Evolutionary conservation across 2,113 vertebrate genomes (phyloP).

Genomic region (Tichodroma muraria): DNA sequence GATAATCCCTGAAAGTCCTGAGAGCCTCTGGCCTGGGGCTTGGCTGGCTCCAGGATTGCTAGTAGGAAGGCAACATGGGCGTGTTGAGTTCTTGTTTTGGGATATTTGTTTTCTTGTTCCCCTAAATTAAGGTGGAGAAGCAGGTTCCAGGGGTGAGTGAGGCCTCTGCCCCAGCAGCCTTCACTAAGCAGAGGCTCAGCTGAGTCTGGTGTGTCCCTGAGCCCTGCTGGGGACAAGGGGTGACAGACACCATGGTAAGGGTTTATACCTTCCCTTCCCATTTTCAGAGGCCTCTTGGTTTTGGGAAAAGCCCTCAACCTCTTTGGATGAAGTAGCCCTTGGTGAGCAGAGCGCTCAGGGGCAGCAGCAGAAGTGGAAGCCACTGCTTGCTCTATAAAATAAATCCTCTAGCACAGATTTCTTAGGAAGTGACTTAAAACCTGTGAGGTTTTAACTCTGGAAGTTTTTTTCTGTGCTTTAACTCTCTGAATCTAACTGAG

Average conservation of each 20-base stretch:
- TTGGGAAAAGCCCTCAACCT: not conserved
- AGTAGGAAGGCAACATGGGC: not conserved
- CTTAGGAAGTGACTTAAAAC: not conserved
- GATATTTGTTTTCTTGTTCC: accelerated
- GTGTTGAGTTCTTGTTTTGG: accelerated
- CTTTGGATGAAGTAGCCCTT: not conserved
- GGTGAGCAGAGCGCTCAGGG: not conserved
- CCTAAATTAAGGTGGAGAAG: not conserved
- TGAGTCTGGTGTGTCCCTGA: not conserved
- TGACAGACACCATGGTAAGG: accelerated
- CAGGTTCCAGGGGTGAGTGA: not conserved
- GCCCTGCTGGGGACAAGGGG: not conserved
- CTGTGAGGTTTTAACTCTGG: accelerated
- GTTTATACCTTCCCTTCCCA: not conserved
- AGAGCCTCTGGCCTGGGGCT: accelerated
- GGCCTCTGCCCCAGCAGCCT: not conserved
- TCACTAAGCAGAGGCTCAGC: not conserved
- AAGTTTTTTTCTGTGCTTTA: not conserved
- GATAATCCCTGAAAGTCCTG: too few relatives aligned
- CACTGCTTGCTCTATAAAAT: not conserved
- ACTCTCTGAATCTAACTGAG: not conserved
- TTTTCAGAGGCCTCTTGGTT: not conserved
- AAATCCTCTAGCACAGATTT: accelerated
- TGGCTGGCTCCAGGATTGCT: not conserved
- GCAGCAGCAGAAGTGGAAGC: not conserved